Conservation (phyloP, 2,797 vertebrate genomes). For the Epinephelus coioides region DNA sequence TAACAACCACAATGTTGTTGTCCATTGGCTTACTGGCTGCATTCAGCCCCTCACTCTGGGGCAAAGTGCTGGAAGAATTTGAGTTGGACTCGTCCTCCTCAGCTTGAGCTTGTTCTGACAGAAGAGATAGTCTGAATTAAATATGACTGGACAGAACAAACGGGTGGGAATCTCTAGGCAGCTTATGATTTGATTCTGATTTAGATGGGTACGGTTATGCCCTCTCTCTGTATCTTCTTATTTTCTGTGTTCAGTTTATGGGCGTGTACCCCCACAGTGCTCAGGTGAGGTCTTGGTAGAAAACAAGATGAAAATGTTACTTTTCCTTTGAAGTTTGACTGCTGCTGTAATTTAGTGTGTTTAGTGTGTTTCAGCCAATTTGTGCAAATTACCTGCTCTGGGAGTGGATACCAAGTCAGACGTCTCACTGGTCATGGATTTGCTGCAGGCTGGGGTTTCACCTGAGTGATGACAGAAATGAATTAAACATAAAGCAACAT, state of each 20-base stretch:
- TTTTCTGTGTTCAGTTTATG: too few relatives aligned
- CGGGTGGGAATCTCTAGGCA: too few relatives aligned
- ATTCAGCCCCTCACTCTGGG: constrained; percentile 5
- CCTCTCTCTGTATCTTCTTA: too few relatives aligned
- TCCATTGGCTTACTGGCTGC: constrained; percentile 41
- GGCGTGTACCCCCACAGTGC: too few relatives aligned
- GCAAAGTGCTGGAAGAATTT: background rate
- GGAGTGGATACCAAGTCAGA: background rate
- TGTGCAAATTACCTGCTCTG: constrained; percentile 38
- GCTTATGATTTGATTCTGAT: too few relatives aligned
- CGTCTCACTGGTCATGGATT: constrained; percentile 13
- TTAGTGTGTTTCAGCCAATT: too few relatives aligned
- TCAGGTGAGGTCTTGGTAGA: background rate
- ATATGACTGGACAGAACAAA: background rate
- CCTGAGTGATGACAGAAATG: constrained; percentile 39
- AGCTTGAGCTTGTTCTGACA: constrained; percentile 27
- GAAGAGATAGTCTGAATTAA: constrained; percentile 1
- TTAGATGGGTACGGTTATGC: too few relatives aligned
- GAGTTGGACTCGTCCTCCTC: constrained; percentile 15
- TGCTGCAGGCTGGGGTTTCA: constrained; percentile 44
- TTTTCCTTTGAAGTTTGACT: too few relatives aligned
- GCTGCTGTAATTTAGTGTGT: too few relatives aligned
- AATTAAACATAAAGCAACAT: too few relatives aligned
- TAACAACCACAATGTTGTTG: constrained; percentile 79
- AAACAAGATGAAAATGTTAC: background rate